These are phyloP conservation scores for Phyllopteryx taeniolatus DNA, from an alignment of 2,113 vertebrate genomes.

Conservation along the genomic window DNA sequence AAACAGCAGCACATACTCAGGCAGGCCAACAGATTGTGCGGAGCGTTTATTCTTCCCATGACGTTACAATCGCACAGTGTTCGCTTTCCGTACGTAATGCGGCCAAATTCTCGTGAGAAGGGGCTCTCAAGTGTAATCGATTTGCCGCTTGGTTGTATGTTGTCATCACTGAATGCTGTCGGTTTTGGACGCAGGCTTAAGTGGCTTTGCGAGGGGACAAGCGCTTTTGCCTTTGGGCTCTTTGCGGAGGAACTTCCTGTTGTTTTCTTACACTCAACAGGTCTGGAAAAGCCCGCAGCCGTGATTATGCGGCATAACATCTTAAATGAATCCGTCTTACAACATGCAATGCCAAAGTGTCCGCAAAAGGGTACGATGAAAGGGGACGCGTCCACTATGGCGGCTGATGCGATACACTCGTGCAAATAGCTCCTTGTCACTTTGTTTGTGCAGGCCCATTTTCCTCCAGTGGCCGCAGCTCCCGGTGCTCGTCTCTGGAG, in stretches of 20 bases:
- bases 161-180: constrained; percentile 10
- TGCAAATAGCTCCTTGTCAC: constrained; percentile 46
- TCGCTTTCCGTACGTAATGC: neutral
- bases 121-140: neutral
- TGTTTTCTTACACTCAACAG: constrained; percentile 58
- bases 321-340: constrained; percentile 36
- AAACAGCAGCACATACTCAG: neutral
- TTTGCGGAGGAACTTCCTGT: constrained; percentile 56
- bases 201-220: constrained; percentile 31
- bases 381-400: neutral
- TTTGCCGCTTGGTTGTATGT: neutral
- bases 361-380: too few species aligned
- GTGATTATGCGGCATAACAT: constrained; percentile 38
- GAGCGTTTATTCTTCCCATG: too few species aligned
- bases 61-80: neutral
- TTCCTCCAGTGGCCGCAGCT: constrained; percentile 49
- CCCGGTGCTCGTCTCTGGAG: constrained; percentile 56
- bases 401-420: constrained; percentile 2
- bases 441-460: constrained; percentile 58
- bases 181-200: constrained; percentile 8
- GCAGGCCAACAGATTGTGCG: neutral
- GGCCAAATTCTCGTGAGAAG: neutral
- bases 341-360: neutral
- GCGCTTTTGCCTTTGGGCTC: constrained; percentile 51
- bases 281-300: constrained; percentile 50